phyloP scores from a whole-genome alignment of 2,888 invertebrate species.

The Metacarcinus magister region DNA sequence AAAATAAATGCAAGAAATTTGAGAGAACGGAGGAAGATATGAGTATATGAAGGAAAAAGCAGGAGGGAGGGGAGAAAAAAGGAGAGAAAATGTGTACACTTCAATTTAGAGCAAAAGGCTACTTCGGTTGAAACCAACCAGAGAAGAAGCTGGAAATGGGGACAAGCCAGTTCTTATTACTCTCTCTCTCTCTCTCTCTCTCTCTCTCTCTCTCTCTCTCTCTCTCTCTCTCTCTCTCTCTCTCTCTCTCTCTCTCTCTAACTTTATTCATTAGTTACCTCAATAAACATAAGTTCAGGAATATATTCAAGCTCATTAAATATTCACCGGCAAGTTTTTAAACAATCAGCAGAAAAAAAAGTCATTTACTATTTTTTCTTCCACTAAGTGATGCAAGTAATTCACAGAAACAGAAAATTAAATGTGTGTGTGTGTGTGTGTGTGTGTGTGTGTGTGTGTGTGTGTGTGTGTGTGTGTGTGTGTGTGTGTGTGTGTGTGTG shows the following conservation, averaged over 20 bases:
- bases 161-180: not conserved
- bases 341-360: not conserved
- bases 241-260: not conserved
- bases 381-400: not conserved
- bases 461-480: slow-evolving; percentile 28
- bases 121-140: not conserved
- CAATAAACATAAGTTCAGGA: slow-evolving; percentile 32
- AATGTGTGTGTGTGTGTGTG: not conserved
- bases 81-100: not conserved
- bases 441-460: slow-evolving; percentile 28
- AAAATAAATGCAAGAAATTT: not conserved
- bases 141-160: not conserved
- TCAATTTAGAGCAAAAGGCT: no score
- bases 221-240: slow-evolving; percentile 39
- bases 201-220: slow-evolving; percentile 43
- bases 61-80: not conserved
- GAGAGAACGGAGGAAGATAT: not conserved
- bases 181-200: slow-evolving; percentile 7
- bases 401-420: not conserved
- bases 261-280: slow-evolving; percentile 26
- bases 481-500: slow-evolving; percentile 19
- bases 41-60: no score
- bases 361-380: not conserved
- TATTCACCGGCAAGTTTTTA: slow-evolving; percentile 2
- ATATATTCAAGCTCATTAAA: slow-evolving; percentile 32